Evolutionary conservation across 2,888 invertebrate genomes (phyloP).

Genomic region (Cataglyphis altisquamis): DNA sequence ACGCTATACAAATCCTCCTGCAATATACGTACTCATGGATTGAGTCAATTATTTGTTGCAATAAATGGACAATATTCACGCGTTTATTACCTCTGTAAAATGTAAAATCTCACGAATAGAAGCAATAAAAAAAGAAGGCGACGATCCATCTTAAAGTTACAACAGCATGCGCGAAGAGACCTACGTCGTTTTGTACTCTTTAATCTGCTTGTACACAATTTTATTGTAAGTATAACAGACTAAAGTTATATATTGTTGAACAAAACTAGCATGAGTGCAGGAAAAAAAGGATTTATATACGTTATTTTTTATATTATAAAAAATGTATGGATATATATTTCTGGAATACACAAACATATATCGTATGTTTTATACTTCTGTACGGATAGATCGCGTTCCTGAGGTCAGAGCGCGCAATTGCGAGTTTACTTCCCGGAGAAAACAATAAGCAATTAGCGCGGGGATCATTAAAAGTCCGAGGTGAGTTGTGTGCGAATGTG

Average conservation of each 20-base stretch:
- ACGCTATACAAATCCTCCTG: background rate
- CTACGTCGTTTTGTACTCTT: constrained; percentile 25
- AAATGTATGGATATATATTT: background rate
- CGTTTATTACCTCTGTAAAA: background rate
- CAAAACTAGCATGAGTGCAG: constrained; percentile 23
- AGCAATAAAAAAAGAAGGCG: background rate
- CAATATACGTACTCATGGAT: background rate
- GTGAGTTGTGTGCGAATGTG: background rate
- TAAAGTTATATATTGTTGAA: constrained; percentile 67
- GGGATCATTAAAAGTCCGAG: constrained; percentile 60
- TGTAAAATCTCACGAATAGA: background rate
- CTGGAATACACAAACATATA: background rate
- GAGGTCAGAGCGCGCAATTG: constrained; percentile 18
- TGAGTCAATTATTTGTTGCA: background rate
- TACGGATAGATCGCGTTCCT: background rate
- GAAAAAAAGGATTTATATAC: background rate
- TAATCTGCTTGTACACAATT: constrained; percentile 60
- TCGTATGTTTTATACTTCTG: background rate
- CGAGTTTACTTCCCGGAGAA: constrained; percentile 39
- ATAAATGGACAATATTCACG: background rate
- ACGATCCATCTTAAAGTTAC: background rate
- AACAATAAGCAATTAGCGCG: constrained; percentile 69
- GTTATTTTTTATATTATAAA: background rate
- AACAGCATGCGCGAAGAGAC: background rate
- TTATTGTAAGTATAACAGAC: constrained; percentile 63